Evolutionary conservation across 2,797 vertebrate genomes (phyloP), one percentile per base, ranked within the genome.

Genomic region (Basileuterus tristriatus): DNA sequence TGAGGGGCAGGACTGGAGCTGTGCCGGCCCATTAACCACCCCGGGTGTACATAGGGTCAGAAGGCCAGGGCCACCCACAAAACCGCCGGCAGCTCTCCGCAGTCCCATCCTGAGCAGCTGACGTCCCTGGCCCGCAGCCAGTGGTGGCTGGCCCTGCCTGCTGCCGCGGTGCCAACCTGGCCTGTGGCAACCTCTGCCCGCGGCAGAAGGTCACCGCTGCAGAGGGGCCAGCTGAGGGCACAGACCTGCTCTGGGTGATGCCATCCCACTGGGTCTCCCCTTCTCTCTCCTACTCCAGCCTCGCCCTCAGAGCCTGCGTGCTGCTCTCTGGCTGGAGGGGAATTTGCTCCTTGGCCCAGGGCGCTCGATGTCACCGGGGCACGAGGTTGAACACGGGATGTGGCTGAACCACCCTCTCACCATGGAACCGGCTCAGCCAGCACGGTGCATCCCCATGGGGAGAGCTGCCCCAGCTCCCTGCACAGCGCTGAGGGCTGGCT

Each of bases 21-120:
- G 91, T 94, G 92, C 94, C 20, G 72, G 86, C 76, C 94, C 90
- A 96, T 96, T 96, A 96, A 96, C 41, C 85, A 70, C 77, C 78
- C 60, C 12, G 80, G 56, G 85, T 90, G 94, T 93, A 93, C 93
- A 87, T 2, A 90, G 93, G 94, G 90, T 95, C 95, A 82, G 47
- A 62, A 84, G 93, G 94, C 32, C 85, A 84, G 30, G 85, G 91
- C 92, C 89, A 80, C 80, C 74, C 75, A 34, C 83, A 80, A 65
- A 84, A 68, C 2, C 2, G 14, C 84, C 70, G 1, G 90, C 87
- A 94, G 92, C 70, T 87, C 83, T 75, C 77, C 0, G 9, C 78
- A 62, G 75, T 53, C 84, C 89, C 77, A 59, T 94, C 89, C 89
- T 37, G 78, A 79, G 89, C 89, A 86, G 94, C 89, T 91, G 93